Evolutionary conservation across 2,113 vertebrate species (phyloP), one percentile per base, ranked within the genome.

Genomic region (Panthera leo): DNA sequence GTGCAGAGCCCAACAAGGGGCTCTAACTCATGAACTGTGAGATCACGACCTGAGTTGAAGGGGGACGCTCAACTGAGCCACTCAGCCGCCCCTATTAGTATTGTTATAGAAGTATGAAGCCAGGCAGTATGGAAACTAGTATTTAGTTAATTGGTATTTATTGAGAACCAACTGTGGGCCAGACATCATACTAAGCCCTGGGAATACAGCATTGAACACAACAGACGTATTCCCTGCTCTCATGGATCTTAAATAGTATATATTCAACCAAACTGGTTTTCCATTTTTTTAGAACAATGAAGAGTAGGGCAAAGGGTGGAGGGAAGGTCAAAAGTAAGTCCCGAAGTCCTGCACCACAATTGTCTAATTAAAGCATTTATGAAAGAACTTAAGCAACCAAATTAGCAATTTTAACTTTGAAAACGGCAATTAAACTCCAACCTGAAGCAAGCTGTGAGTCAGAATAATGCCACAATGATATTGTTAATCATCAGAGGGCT

Each of bases 361-460:
- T 84, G 92, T 86, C 84, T 95, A 93, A 92, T 65, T 97, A 97
- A 96, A 97, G n/a, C 65, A 25, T 31, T 73, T 89, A 53, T 23
- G 61, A 16, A 65, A 84, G 65, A 84, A 36, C 58, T 68, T 84
- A 48, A 42, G 31, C 29, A 61, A 88, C 29, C 79, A 67, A 48
- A 73, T 83, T 87, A 70, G 78, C 84, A 94, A 75, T 92, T 34
- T 93, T 34, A 76, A 76, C 34, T 76, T 34, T 95, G 61, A 80
- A 91, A 27, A 42, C 3, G 68, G 88, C 45, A 71, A 89, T 79
- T 53, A 79, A 39, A 90, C 42, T 55, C 27, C 63, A 82, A 67
- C 48, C 78, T 95, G 61, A 93, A 92, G 87, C 85, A 91, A 89
- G 42, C 67, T 58, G 68, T 89, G 68, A 83, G n/a, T 36, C 92